phyloP scores from a whole-genome alignment of 92 coral and sea anemone genomes.

The Galaxea fascicularis region DNA sequence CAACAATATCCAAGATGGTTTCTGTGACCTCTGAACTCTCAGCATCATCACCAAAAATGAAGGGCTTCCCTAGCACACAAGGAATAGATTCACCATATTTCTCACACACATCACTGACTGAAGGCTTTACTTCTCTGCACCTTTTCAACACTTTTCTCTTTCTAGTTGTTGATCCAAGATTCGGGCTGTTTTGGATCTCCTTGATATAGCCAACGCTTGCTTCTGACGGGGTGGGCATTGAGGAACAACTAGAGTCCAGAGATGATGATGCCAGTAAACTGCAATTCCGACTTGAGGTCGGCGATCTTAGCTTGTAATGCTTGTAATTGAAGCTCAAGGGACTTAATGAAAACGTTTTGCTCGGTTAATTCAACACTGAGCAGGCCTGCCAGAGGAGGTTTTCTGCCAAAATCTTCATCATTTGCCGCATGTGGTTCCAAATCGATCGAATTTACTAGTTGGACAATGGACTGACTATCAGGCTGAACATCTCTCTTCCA shows the following conservation, averaged over 20 bases:
- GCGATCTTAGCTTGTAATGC: slow-evolving; percentile 5
- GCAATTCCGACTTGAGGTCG: slow-evolving; percentile 12
- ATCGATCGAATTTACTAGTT: neutral
- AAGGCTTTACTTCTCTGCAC: slow-evolving; percentile 17
- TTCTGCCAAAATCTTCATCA: slow-evolving; percentile 2
- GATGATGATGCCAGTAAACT: neutral
- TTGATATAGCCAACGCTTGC: neutral
- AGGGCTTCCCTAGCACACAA: slow-evolving; percentile 38
- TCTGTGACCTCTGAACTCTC: slow-evolving; percentile 25
- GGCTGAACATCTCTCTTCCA: too few relatives aligned
- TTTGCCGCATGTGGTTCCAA: neutral
- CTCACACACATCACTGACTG: slow-evolving; percentile 7
- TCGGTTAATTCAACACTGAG: neutral
- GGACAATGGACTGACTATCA: neutral
- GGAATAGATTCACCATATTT: slow-evolving; percentile 9
- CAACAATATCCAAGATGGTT: slow-evolving; percentile 13
- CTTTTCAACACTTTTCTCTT: slow-evolving; percentile 17
- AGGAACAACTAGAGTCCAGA: neutral
- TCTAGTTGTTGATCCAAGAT: slow-evolving; percentile 19
- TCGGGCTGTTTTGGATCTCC: slow-evolving; percentile 33
- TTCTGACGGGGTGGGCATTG: neutral
- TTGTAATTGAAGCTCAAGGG: neutral
- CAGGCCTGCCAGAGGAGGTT: neutral
- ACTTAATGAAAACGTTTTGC: neutral
- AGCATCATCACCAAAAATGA: slow-evolving; percentile 11